Conservation (phyloP, 2,888 invertebrate species). For the Eulithis prunata region DNA sequence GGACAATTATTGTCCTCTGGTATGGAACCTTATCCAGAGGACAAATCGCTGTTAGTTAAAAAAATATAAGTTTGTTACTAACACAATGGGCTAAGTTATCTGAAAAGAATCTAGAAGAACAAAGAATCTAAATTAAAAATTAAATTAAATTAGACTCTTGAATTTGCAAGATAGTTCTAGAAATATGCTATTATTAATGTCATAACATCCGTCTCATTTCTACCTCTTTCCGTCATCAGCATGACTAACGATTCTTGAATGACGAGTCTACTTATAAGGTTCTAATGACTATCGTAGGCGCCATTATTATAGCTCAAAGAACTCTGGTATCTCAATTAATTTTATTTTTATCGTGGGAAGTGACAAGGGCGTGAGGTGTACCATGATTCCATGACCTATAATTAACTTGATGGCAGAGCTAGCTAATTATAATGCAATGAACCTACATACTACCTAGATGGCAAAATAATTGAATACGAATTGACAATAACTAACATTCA, state of each 20-base stretch:
- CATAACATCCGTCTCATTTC: constrained; percentile 2
- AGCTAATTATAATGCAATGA: not conserved
- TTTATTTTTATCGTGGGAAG: constrained; percentile 26
- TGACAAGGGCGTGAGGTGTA: constrained; percentile 3
- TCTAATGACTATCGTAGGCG: constrained; percentile 18
- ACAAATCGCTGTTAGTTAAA: too few species aligned
- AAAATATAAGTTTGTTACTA: too few species aligned
- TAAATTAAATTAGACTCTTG: too few species aligned
- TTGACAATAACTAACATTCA: too few species aligned
- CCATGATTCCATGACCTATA: not conserved
- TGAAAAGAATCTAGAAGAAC: too few species aligned
- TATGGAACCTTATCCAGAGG: too few species aligned
- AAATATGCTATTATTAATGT: constrained; percentile 1
- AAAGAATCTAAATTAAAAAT: too few species aligned
- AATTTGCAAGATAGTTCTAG: too few species aligned
- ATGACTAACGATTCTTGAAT: constrained; percentile 25
- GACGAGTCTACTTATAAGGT: constrained; percentile 12
- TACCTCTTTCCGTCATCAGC: constrained; percentile 7
- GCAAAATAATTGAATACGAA: too few species aligned
- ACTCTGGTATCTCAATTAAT: constrained; percentile 13
- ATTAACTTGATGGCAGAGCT: not conserved
- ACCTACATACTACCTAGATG: too few species aligned
- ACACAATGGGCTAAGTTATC: too few species aligned
- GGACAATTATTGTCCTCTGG: too few species aligned
- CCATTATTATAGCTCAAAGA: constrained; percentile 15